phyloP scores from a whole-genome alignment of 2,888 invertebrate species.

The Catocala sponsa region DNA sequence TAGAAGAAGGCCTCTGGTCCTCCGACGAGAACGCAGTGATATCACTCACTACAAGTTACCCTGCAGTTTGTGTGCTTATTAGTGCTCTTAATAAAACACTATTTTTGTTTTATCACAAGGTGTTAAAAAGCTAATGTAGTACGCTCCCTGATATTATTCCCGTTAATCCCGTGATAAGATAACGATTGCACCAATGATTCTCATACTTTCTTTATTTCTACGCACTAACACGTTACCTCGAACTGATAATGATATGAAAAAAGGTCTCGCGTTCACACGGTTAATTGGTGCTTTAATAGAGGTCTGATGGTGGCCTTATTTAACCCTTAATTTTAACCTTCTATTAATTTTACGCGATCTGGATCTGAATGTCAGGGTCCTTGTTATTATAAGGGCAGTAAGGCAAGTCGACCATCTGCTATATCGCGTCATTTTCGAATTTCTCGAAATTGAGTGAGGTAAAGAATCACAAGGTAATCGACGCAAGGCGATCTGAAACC shows the following conservation, averaged over 20 bases:
- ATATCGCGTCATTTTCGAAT: constrained; percentile 34
- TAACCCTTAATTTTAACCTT: constrained; percentile 17
- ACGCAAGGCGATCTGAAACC: constrained; percentile 8
- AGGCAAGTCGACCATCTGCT: constrained; percentile 43
- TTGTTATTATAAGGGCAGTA: constrained; percentile 25
- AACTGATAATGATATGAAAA: background rate
- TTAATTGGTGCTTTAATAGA: background rate
- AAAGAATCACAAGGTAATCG: constrained; percentile 38
- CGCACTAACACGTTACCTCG: no score
- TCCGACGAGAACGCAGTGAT: no score
- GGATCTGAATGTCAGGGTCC: constrained; percentile 41
- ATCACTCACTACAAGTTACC: no score
- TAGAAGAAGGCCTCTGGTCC: no score
- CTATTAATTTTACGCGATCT: constrained; percentile 14
- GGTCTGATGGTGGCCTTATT: background rate
- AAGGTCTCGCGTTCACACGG: background rate
- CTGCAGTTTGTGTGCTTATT: no score
- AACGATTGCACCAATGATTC: no score
- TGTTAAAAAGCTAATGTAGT: no score
- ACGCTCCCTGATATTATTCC: no score
- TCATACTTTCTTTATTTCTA: no score
- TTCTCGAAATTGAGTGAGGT: constrained; percentile 34
- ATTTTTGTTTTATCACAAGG: no score
- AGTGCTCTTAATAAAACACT: no score
- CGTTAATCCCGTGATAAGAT: no score